These are phyloP conservation scores for Camponotus pennsylvanicus DNA, from an alignment of 1,140 invertebrate genomes.

Conservation along the genomic window DNA sequence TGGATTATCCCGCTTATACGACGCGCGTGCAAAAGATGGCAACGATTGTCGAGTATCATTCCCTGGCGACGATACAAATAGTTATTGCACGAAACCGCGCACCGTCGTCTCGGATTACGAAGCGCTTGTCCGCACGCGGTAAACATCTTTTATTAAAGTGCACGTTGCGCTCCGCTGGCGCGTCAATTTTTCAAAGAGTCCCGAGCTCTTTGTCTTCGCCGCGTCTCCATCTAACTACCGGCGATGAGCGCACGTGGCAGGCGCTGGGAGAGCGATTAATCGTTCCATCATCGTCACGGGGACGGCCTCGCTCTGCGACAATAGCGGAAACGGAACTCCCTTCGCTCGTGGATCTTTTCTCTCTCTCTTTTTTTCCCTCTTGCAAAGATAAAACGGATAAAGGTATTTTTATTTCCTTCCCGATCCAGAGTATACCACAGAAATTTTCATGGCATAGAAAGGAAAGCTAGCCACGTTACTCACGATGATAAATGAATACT, in stretches of 20 bases:
- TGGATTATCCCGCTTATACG: conserved; percentile 36
- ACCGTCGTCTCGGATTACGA: conserved; percentile 69
- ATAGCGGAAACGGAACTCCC: conserved; percentile 68
- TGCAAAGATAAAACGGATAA: conserved; percentile 56
- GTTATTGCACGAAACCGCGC: conserved; percentile 66
- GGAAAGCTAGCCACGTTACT: not conserved
- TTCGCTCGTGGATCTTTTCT: conserved; percentile 17
- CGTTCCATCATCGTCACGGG: conserved; percentile 70
- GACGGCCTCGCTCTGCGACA: conserved; percentile 65
- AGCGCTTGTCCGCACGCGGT: conserved; percentile 71
- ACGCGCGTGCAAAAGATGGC: conserved; percentile 2
- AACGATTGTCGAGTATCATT: conserved; percentile 59
- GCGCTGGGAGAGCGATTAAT: conserved; percentile 70
- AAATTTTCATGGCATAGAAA: conserved; percentile 34
- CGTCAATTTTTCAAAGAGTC: conserved; percentile 78
- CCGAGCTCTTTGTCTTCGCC: conserved; percentile 76
- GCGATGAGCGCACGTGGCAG: conserved; percentile 70
- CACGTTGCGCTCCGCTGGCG: conserved; percentile 73
- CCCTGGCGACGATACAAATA: conserved; percentile 60
- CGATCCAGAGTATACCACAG: conserved; percentile 19
- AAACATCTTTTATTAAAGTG: conserved; percentile 80
- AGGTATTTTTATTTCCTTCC: conserved; percentile 45
- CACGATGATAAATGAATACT: conserved; percentile 17
- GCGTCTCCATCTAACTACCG: conserved; percentile 70
- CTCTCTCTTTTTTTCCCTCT: not conserved